Base-by-base conservation (phyloP, 2,888 invertebrate species). In the Agrilus biguttatus region DNA sequence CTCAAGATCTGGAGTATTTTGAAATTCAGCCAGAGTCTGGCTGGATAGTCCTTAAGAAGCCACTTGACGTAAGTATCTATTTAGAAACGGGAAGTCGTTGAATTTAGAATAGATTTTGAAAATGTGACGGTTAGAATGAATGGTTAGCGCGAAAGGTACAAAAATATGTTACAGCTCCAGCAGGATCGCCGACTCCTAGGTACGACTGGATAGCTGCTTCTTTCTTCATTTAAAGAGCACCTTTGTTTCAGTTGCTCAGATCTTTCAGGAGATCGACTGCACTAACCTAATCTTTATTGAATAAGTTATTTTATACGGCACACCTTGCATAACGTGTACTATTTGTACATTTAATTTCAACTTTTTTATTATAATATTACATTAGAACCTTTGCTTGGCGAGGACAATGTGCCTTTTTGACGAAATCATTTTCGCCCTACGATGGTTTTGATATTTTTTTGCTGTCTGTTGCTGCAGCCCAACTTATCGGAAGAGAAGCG, bases 11-110 rank as follows among this genome's bases (percentile, higher is more conserved):
- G 60, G 90, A 92, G 62, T 92, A 95, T 70, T 97, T 98, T 67
- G 87, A 88, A 66, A 92, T 97, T 56, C 93, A 95, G 70, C 84
- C 89, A 54, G 91, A 93, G 65, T 92, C 92, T 58, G 96, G 96
- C 62, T 95, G 93, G 91, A 93, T 96, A 62, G 88, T 90, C 47
- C 72, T 95, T 58, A 89, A 87, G 73, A 92, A 91, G 68, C 89
- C 92, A 43, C 74, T 96, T 62, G 92, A 92, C 80, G 92, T 92
- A 85, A 91, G 91, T 91, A 76, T 74, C 47, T 40, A 45, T 44
- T 44, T 39, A 44, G 41, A 45, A 46, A 42, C 45, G 47, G 45
- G 45, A 46, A 28, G 28, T 28, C 28, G 28, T 28, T 28, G 10
- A 28, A 28, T 28, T 28, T 52, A 48, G 46, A 48, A 41, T 54